phyloP scores from a whole-genome alignment of 2,797 vertebrate species.

The Enteromius radiatus region DNA sequence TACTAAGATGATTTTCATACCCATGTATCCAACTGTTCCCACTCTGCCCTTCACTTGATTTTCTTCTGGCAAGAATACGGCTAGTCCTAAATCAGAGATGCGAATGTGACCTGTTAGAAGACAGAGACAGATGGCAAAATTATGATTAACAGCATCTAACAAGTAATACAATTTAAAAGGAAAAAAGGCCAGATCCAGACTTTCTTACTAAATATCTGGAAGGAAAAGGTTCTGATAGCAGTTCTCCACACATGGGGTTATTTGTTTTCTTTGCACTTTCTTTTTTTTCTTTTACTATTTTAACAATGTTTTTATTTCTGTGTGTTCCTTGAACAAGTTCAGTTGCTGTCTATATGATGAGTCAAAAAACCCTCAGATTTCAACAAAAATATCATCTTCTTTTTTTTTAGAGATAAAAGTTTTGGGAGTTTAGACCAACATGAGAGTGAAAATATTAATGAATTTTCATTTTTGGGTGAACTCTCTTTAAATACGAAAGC shows the following conservation, averaged over 20 bases:
- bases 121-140: neutral
- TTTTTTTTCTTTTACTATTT: neutral
- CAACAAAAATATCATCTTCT: neutral
- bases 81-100: conserved; percentile 88
- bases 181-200: neutral
- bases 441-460: neutral
- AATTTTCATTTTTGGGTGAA: neutral
- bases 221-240: neutral
- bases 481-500: neutral
- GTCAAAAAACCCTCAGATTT: neutral
- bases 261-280: neutral
- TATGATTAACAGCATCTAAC: neutral
- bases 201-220: neutral
- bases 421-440: neutral
- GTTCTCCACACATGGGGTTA: neutral
- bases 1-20: conserved; percentile 65
- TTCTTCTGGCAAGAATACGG: conserved; percentile 75
- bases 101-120: conserved; percentile 82
- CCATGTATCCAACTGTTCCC: conserved; percentile 88
- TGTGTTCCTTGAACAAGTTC: no score
- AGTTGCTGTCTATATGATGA: neutral
- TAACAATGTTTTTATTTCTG: neutral
- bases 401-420: no score
- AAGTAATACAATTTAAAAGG: neutral
- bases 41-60: conserved; percentile 75